Percentiles rank a stretch among this genome's conserved stretches.
These are phyloP conservation scores for Lomographa bimaculata DNA, from an alignment of 2,888 invertebrate species.

Conservation along the genomic window DNA sequence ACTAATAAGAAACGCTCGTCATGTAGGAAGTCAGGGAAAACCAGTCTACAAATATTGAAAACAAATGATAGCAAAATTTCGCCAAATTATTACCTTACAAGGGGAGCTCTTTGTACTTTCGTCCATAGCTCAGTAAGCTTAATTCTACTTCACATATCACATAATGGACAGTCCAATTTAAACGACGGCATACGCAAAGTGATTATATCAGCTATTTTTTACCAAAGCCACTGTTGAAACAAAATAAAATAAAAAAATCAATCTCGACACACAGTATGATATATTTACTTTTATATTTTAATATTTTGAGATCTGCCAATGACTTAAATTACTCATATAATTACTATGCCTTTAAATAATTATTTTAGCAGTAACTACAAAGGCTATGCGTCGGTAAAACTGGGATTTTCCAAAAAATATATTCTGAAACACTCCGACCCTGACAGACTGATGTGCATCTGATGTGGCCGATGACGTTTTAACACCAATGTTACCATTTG, in stretches of 20 bases:
- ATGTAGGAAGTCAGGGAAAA: slow-evolving; percentile 36
- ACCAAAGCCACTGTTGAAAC: slow-evolving; percentile 76
- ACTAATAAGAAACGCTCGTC: slow-evolving; percentile 21
- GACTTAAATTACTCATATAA: slow-evolving; percentile 34
- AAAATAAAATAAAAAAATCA: slow-evolving; percentile 78
- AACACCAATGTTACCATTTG: slow-evolving; percentile 4
- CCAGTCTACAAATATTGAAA: slow-evolving; percentile 40
- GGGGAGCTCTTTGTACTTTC: slow-evolving; percentile 75
- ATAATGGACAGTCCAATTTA: slow-evolving; percentile 64
- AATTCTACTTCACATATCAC: slow-evolving; percentile 73
- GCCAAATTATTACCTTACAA: slow-evolving; percentile 77
- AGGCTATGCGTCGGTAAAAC: slow-evolving; percentile 21
- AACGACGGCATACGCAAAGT: slow-evolving; percentile 68
- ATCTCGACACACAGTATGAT: slow-evolving; percentile 69
- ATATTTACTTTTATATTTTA: slow-evolving; percentile 72
- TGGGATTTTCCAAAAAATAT: slow-evolving; percentile 46
- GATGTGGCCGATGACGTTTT: slow-evolving; percentile 42
- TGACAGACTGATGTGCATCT: too few relatives aligned
- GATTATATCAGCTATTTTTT: slow-evolving; percentile 71
- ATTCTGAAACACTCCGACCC: slow-evolving; percentile 29
- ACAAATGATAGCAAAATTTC: slow-evolving; percentile 51
- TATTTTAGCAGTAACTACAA: slow-evolving; percentile 6
- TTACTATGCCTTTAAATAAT: slow-evolving; percentile 27
- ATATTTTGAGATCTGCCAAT: slow-evolving; percentile 47
- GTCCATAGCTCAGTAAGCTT: slow-evolving; percentile 73